Evolutionary conservation across 2,113 vertebrate genomes (phyloP).

Genomic region (Lepus timidus): DNA sequence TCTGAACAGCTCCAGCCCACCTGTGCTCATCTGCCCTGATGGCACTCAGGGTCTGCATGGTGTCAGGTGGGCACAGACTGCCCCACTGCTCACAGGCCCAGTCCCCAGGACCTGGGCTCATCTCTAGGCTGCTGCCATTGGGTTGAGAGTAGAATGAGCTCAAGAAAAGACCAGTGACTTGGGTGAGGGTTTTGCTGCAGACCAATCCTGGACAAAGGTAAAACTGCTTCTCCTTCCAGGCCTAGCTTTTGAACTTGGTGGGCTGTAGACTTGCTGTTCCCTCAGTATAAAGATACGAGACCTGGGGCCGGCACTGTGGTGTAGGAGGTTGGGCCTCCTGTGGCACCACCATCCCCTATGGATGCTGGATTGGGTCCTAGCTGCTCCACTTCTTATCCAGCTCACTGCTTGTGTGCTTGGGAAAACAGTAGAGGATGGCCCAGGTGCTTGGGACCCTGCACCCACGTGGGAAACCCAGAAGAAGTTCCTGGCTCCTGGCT

Average conservation of each 20-base stretch:
- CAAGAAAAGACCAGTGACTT: not conserved
- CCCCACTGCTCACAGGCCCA: not conserved
- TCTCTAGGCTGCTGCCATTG: not conserved
- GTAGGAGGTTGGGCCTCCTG: no score
- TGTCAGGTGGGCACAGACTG: not conserved
- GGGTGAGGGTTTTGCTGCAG: not conserved
- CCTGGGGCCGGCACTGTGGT: no score
- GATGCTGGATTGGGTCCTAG: no score
- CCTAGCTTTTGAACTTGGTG: not conserved
- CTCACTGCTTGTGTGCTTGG: no score
- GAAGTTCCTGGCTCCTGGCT: no score
- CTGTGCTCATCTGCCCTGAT: fast-evolving
- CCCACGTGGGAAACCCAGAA: no score
- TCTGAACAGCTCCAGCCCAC: not conserved
- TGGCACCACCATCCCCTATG: no score
- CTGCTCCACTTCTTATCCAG: no score
- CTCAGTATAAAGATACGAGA: not conserved
- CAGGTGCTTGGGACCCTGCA: no score
- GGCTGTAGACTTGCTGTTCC: no score
- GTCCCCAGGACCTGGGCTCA: not conserved
- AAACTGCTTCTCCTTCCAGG: not conserved
- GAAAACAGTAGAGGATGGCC: no score
- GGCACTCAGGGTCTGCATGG: no score
- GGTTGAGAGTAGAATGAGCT: not conserved
- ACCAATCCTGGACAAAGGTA: not conserved